Conservation (phyloP, 1,140 invertebrate genomes). For the Papilio dardanus region DNA sequence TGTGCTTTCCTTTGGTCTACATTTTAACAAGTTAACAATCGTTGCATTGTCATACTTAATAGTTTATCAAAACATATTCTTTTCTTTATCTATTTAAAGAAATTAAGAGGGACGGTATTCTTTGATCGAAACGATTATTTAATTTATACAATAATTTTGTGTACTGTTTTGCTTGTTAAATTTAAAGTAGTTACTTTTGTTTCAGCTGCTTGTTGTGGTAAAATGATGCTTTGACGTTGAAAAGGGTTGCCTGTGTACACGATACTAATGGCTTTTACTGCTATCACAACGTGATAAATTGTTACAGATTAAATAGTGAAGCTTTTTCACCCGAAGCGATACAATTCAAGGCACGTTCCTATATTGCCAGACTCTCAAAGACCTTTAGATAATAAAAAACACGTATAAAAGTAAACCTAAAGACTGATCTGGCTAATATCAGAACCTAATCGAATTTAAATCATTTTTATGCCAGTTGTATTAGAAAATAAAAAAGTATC, state of each 20-base stretch:
- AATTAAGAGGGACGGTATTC: background rate
- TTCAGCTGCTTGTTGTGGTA: background rate
- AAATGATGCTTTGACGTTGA: constrained; percentile 21
- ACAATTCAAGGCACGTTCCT: background rate
- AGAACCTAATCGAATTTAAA: too few species aligned
- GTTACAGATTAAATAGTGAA: background rate
- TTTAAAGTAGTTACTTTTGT: constrained; percentile 17
- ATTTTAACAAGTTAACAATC: too few species aligned
- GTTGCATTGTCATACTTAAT: too few species aligned
- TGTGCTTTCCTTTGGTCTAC: background rate
- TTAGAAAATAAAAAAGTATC: too few species aligned
- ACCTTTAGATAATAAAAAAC: too few species aligned
- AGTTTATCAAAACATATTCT: too few species aligned
- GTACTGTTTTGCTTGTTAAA: background rate
- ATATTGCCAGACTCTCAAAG: background rate
- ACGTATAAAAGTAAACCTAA: too few species aligned
- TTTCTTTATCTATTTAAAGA: background rate
- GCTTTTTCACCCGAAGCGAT: background rate
- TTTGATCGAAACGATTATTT: background rate
- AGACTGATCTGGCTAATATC: too few species aligned
- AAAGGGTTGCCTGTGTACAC: constrained; percentile 16
- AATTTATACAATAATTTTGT: background rate
- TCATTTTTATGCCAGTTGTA: too few species aligned
- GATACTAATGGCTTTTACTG: constrained; percentile 19
- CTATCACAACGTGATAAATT: constrained; percentile 15